Evolutionary conservation across 2,797 vertebrate species (phyloP).

Genomic region (Tenualosa ilisha): DNA sequence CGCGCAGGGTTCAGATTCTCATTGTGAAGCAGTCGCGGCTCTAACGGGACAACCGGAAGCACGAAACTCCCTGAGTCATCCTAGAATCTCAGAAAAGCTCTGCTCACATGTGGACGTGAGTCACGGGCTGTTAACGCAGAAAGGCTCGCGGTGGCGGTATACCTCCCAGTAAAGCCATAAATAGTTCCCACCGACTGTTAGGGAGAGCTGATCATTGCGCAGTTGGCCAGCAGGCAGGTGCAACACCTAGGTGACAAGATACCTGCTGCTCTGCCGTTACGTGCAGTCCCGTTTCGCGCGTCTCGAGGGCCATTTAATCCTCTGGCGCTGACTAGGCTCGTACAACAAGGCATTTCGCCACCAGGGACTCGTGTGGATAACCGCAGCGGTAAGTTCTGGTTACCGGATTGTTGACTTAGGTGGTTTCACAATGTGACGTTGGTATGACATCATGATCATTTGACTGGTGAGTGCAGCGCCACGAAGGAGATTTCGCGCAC

Average conservation of each 20-base stretch:
- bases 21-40: neutral
- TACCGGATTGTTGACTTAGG: neutral
- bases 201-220: neutral
- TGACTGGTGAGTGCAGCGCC: slow-evolving; percentile 25
- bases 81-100: neutral
- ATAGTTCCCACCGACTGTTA: neutral
- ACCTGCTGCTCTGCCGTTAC: neutral
- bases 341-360: too few species aligned
- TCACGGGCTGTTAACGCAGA: neutral
- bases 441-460: slow-evolving; percentile 38
- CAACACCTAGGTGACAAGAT: neutral
- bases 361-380: neutral
- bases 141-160: neutral
- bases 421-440: slow-evolving; percentile 33
- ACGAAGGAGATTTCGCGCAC: neutral
- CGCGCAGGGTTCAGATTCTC: neutral
- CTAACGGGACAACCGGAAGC: neutral
- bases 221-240: neutral
- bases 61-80: slow-evolving; percentile 4
- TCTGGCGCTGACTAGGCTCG: too few species aligned
- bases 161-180: neutral
- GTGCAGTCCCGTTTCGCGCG: too few species aligned
- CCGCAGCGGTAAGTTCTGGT: neutral
- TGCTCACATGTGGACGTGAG: neutral
- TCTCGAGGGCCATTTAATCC: too few species aligned